Evolutionary conservation across 2,888 invertebrate genomes (phyloP).

Genomic region (Tribolium freemani): DNA sequence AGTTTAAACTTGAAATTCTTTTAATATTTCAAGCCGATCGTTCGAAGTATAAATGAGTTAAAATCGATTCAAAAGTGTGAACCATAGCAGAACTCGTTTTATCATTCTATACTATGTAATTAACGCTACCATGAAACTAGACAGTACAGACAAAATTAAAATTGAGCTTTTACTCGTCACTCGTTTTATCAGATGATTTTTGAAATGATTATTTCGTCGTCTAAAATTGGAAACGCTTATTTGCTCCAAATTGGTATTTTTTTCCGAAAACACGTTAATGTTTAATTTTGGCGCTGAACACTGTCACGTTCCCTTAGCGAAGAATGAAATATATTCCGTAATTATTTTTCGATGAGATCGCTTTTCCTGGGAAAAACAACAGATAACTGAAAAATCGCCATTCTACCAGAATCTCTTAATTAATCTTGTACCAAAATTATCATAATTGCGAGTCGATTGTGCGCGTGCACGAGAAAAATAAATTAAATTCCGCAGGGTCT

Average conservation of each 20-base stretch:
- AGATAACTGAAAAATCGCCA: neutral
- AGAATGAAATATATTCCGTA: conserved; percentile 16
- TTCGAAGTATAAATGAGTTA: neutral
- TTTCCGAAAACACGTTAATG: conserved; percentile 12
- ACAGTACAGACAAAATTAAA: neutral
- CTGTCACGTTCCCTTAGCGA: conserved; percentile 8
- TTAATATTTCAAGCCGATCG: neutral
- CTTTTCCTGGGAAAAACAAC: neutral
- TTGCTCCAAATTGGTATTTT: neutral
- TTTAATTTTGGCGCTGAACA: neutral
- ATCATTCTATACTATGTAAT: conserved; percentile 10
- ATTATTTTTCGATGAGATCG: neutral
- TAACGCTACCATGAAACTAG: neutral
- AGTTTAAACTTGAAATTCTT: neutral
- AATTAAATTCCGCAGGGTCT: neutral
- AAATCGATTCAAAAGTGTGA: conserved; percentile 9
- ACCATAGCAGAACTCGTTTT: neutral
- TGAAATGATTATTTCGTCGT: too few species aligned
- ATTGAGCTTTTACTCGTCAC: neutral
- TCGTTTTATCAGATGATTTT: neutral
- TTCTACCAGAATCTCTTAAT: neutral
- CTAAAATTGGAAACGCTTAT: neutral
- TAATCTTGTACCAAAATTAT: neutral
- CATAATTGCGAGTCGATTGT: neutral
- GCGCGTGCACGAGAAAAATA: neutral